Evolutionary conservation across 2,888 invertebrate genomes (phyloP), one percentile per base, ranked within the genome.

Genomic region (Apamea crenata): DNA sequence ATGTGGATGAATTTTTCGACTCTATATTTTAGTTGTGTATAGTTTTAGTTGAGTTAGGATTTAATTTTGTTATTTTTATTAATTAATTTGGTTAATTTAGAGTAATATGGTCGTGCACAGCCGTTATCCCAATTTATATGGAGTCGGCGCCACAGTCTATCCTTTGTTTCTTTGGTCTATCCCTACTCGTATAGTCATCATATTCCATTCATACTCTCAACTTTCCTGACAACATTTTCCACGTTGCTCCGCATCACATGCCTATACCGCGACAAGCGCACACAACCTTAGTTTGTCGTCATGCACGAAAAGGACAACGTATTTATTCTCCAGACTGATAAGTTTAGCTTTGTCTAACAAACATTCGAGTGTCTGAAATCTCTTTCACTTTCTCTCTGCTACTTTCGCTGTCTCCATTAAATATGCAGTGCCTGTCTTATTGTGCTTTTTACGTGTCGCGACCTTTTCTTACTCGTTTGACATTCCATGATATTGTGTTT

Each of bases 391-490:
- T 74, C 71, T 0, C 56, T 59, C 61, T 32, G 29, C 36, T 25
- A 72, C 71, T 68, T 80, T 71, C 36, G 36, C n/a, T 2, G 50
- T n/a, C 32, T 59, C n/a, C 71, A 70, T 85, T 71, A 81, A 85
- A 72, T 71, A 81, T 84, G 59, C 67, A 85, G 40, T 40, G 75
- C 53, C n/a, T 36, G 61, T 74, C 56, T 67, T 77, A 71, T 67
- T 81, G 71, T 74, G 29, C 61, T 73, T 77, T 67, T 59, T 65
- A 66, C 44, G 77, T 70, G 29, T 50, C 29, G 63, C 63, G 63
- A 77, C 81, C 85, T 85, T 77, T 85, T 67, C 29, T n/a, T 71
- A 18, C 40, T 36, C 67, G 70, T 85, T 85, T 71, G 61, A 74
- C 70, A 71, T 85, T 83, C 63, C 59, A 50, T 59, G 63, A 44